phyloP scores from a whole-genome alignment of 2,888 invertebrate genomes.

The Bombylius major region DNA sequence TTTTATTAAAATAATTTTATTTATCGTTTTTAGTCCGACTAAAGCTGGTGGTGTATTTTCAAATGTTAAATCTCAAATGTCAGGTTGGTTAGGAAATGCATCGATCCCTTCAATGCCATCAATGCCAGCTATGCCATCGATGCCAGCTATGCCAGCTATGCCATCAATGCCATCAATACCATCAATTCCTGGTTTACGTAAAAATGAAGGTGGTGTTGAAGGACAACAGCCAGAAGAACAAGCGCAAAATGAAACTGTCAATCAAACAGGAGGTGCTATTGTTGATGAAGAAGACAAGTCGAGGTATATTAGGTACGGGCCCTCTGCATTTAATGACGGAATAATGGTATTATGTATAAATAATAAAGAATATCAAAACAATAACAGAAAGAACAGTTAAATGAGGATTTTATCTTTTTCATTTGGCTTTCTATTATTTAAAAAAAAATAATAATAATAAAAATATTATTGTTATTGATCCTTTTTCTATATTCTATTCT shows the following conservation, averaged over 20 bases:
- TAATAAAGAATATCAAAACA: background rate
- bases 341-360: slow-evolving; percentile 23
- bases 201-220: slow-evolving; percentile 46
- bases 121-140: slow-evolving; percentile 35
- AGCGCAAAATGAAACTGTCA: slow-evolving; percentile 29
- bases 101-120: slow-evolving; percentile 37
- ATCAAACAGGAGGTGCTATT: slow-evolving; percentile 12
- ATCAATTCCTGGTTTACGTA: slow-evolving; percentile 54
- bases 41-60: slow-evolving; percentile 72
- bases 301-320: slow-evolving; percentile 67
- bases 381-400: too few species aligned
- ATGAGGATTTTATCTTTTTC: too few species aligned
- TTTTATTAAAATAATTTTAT: too few species aligned
- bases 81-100: slow-evolving; percentile 62
- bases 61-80: slow-evolving; percentile 74
- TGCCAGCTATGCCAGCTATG: slow-evolving; percentile 34
- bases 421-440: too few species aligned
- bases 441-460: too few species aligned
- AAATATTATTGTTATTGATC: too few species aligned
- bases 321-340: slow-evolving; percentile 38
- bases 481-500: too few species aligned
- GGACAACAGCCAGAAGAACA: slow-evolving; percentile 38
- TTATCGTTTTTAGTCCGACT: slow-evolving; percentile 45
- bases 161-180: slow-evolving; percentile 37
- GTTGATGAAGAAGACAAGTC: slow-evolving; percentile 78